Evolutionary conservation across 2,888 invertebrate genomes (phyloP).

Genomic region (Drosophila longiperda): DNA sequence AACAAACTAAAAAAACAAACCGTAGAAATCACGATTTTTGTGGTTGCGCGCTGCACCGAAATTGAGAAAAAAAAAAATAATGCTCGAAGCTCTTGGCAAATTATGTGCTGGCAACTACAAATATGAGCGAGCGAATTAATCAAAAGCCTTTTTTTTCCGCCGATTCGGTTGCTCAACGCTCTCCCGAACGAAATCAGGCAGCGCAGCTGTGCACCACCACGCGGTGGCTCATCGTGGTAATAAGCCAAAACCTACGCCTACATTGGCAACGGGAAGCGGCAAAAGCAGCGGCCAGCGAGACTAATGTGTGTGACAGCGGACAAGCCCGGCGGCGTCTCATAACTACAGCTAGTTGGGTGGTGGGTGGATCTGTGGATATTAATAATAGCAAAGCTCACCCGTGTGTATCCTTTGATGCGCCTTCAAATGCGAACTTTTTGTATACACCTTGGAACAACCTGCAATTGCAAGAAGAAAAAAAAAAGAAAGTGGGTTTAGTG

Average conservation of each 20-base stretch:
- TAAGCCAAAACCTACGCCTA: slow-evolving; percentile 63
- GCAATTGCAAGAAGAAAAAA: slow-evolving; percentile 11
- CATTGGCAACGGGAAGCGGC: slow-evolving; percentile 27
- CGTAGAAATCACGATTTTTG: slow-evolving; percentile 76
- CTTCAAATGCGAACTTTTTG: slow-evolving; percentile 98
- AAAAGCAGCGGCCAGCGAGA: slow-evolving; percentile 36
- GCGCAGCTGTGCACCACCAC: slow-evolving; percentile 60
- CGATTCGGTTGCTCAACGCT: slow-evolving; percentile 63
- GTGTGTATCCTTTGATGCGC: slow-evolving; percentile 99
- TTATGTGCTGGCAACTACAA: slow-evolving; percentile 80
- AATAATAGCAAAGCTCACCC: slow-evolving; percentile 87
- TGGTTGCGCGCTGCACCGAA: slow-evolving; percentile 52
- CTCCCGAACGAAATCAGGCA: slow-evolving; percentile 14
- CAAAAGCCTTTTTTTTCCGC: slow-evolving; percentile 63
- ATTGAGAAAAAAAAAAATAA: slow-evolving; percentile 49
- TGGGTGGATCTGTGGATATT: slow-evolving; percentile 35
- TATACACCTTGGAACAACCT: slow-evolving; percentile 98
- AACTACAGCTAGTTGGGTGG: slow-evolving; percentile 31
- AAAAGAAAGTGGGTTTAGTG: slow-evolving; percentile 5
- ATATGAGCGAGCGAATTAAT: slow-evolving; percentile 79
- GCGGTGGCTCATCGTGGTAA: slow-evolving; percentile 54
- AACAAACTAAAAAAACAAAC: slow-evolving; percentile 68
- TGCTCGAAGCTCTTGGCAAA: slow-evolving; percentile 77
- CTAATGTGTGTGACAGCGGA: slow-evolving; percentile 39
- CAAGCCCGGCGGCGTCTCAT: slow-evolving; percentile 37